Evolutionary conservation across 2,888 invertebrate genomes (phyloP), one percentile per base, ranked within the genome.

Genomic region (Plemyria rubiginata): DNA sequence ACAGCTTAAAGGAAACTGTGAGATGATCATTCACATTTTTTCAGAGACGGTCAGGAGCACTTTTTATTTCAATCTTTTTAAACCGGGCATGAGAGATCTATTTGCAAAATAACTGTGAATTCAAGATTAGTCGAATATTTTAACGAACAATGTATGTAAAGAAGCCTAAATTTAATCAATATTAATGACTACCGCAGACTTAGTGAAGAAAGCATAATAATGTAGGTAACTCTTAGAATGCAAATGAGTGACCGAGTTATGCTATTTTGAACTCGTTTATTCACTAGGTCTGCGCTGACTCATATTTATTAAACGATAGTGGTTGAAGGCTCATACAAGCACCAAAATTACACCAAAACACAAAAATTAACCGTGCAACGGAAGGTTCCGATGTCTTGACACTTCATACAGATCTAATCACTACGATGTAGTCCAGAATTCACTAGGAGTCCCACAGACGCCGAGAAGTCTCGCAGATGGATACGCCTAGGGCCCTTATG

Each of bases 341-440:
- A 56, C 41, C 29, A 62, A 22, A 40, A 40, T 32, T 32, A 53
- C 53, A 29, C 43, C 13, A 56, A 46, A 56, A 41, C 16, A 52
- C 46, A 52, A 41, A 28, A 38, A 48, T n/a, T 12, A 52, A 62
- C 52, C 32, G 41, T 45, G 57, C 62, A 62, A 55, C 15, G 54
- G 55, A 63, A 52, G 41, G 59, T 54, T 51, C 59, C 51, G 38
- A 40, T 48, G 38, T 52, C 43, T 60, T 60, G 49, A 55, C 53
- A 62, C 46, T 50, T 52, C 40, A 40, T 56, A 60, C 60, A 65
- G 65, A 60, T 65, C 65, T 65, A 60, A 50, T 65, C 65, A 65
- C 66, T 60, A 59, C 57, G 50, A 8, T 54, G 56, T 62, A 60
- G 62, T 60, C 56, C 50, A 38, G 28, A 50, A 36, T 54, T 51